Evolutionary conservation across 2,888 invertebrate species (phyloP), one percentile per base, ranked within the genome.

Genomic region (Scaptomyza caliginosa): DNA sequence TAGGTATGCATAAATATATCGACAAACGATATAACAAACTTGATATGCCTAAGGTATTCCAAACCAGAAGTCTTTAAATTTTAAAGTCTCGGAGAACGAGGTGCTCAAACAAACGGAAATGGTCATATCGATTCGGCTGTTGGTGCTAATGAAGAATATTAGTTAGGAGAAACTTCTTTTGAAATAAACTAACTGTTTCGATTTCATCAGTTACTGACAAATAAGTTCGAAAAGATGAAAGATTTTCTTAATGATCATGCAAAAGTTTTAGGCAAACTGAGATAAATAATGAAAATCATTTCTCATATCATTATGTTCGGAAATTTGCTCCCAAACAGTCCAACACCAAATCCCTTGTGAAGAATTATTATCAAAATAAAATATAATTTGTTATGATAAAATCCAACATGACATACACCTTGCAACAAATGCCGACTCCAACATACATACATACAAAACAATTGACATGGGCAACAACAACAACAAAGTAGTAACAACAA

Each of bases 361-460:
- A 49, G 38, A 55, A 49, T 36, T 19, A 49, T 59, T 39, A 51
- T 52, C 39, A 39, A 38, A 49, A 32, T 26, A 46, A 30, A 17
- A 38, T 43, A 67, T 63, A 72, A 72, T 72, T 76, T 76, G 73
- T 63, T 76, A 48, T 63, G 67, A 72, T 76, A 72, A 74, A 71
- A 62, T 72, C 67, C 73, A 58, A 76, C 76, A 62, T 67, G 76
- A 48, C 67, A 70, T 48, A 66, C 80, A 86, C 86, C 84, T 81
- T 81, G 77, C 66, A 21, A 13, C 60, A 58, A 56, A 49, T 63
- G 45, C 5, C 40, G 40, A 36, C 28, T 24, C 48, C 32, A 17
- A 48, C 48, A 32, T 36, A 36, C 34, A 50, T 54, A 55, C 55
- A 51, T n/a, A 23, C 36, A 32, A 4, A 51, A 52, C 49, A 56